Evolutionary conservation across 2,888 invertebrate genomes (phyloP).

Genomic region (Diaperis boleti): DNA sequence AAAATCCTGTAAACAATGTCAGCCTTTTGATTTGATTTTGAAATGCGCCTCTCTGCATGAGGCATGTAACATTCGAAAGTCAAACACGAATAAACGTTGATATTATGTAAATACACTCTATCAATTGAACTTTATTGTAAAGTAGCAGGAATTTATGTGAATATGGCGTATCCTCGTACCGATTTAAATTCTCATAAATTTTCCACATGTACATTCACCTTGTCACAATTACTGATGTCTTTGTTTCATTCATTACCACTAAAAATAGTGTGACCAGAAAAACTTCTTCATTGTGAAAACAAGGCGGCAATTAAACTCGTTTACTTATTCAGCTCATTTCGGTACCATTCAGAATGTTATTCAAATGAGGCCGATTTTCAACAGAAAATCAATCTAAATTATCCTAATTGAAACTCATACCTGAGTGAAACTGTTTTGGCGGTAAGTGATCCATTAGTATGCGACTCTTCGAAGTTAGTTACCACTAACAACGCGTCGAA

Average conservation of each 20-base stretch:
- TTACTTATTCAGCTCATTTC: conserved; percentile 19
- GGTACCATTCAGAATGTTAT: conserved; percentile 23
- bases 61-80: conserved; percentile 40
- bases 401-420: conserved; percentile 48
- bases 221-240: conserved; percentile 63
- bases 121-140: conserved; percentile 48
- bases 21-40: background rate
- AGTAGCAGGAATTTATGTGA: conserved; percentile 53
- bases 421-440: conserved; percentile 43
- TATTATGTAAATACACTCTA: conserved; percentile 46
- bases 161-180: conserved; percentile 59
- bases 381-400: conserved; percentile 49
- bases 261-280: conserved; percentile 32
- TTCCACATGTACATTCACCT: conserved; percentile 55
- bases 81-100: conserved; percentile 43
- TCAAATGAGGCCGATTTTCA: conserved; percentile 39
- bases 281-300: conserved; percentile 6
- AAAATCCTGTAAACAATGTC: background rate
- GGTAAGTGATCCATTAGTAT: conserved; percentile 50
- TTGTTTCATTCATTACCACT: conserved; percentile 51
- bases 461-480: conserved; percentile 45
- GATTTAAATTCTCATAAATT: conserved; percentile 58
- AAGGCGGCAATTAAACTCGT: conserved; percentile 22
- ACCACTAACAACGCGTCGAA: conserved; percentile 49
- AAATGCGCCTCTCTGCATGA: conserved; percentile 2